Percentiles rank a stretch among this genome's conserved stretches.
Conservation (phyloP, 2,113 vertebrate genomes). For the Nothoprocta pentlandii region DNA sequence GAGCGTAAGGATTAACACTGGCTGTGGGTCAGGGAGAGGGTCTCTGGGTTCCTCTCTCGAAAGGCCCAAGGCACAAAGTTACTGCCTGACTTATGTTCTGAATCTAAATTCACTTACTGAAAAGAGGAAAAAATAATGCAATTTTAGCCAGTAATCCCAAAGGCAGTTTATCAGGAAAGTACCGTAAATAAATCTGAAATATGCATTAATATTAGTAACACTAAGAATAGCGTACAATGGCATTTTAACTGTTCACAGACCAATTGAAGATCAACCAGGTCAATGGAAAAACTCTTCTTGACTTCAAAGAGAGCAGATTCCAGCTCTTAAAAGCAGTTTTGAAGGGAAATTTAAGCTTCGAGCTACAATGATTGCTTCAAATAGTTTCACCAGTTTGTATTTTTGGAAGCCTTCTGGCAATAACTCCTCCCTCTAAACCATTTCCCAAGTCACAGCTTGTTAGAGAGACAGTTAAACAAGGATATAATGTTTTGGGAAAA, state of each 20-base stretch:
- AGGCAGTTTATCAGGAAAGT: background rate
- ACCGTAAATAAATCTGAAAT: background rate
- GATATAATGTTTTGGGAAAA: slow-evolving; percentile 48
- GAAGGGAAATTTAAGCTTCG: background rate
- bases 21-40: rapidly evolving
- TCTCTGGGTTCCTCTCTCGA: background rate
- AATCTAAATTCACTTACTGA: background rate
- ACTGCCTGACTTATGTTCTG: background rate
- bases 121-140: background rate
- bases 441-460: slow-evolving; percentile 41
- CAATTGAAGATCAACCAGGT: background rate
- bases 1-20: background rate
- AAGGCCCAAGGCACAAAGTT: background rate
- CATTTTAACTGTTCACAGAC: background rate
- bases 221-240: background rate
- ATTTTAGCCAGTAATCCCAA: background rate
- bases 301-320: slow-evolving; percentile 13
- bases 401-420: slow-evolving; percentile 42
- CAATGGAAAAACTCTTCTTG: background rate
- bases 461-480: slow-evolving; percentile 18
- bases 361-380: slow-evolving; percentile 28
- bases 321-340: background rate
- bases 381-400: slow-evolving; percentile 31
- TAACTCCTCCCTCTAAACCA: slow-evolving; percentile 29
- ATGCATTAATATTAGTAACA: background rate